Conservation (phyloP, 2,113 vertebrate species). For the Chrysochloris asiatica region DNA sequence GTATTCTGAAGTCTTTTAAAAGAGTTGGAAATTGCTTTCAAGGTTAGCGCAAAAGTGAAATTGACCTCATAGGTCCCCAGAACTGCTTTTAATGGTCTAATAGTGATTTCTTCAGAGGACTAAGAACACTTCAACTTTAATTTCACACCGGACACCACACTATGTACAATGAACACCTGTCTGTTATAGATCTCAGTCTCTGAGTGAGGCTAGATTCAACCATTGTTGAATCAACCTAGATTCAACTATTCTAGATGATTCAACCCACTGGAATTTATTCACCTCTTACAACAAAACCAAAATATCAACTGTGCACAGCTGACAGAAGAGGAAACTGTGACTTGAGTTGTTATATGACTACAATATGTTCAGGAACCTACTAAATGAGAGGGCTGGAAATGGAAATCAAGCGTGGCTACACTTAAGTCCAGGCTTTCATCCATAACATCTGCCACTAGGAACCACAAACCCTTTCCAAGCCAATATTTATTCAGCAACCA, state of each 20-base stretch:
- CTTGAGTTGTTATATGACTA: rapidly evolving
- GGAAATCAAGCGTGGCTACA: rapidly evolving
- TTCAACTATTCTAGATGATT: no score
- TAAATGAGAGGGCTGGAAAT: background rate
- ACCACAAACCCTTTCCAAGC: background rate
- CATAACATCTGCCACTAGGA: background rate
- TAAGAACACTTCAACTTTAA: background rate
- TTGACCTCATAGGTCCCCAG: background rate
- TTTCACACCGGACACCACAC: rapidly evolving
- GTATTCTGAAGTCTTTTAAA: background rate
- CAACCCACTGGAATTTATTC: rapidly evolving
- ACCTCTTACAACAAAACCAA: background rate
- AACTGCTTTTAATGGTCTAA: background rate
- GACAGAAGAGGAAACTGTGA: background rate
- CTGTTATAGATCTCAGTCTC: no score
- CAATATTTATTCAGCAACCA: rapidly evolving
- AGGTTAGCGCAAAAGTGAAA: background rate
- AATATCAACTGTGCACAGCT: rapidly evolving
- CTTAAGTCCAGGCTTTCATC: no score
- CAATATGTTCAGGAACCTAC: rapidly evolving
- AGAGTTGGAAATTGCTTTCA: background rate
- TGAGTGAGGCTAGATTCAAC: background rate
- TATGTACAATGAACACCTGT: background rate
- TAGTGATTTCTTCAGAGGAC: background rate
- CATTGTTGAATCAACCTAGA: no score